Evolutionary conservation across 2,113 vertebrate species (phyloP).

Genomic region (Oceanites oceanicus): DNA sequence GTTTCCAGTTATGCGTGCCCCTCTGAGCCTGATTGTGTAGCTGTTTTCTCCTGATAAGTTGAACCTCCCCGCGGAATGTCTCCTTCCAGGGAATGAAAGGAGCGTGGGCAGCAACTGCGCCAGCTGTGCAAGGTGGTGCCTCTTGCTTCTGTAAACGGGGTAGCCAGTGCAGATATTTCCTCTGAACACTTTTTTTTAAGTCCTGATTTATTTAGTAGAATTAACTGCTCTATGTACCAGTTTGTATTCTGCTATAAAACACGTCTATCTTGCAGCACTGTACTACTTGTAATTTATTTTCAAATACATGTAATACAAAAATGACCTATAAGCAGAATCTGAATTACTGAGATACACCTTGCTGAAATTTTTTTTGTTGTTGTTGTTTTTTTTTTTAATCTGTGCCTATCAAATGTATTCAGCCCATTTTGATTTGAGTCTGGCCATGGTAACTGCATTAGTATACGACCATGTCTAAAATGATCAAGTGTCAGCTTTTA

Average conservation of each 20-base stretch:
- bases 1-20: background rate
- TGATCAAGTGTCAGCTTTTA: background rate
- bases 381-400: background rate
- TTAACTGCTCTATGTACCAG: background rate
- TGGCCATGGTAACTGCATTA: background rate
- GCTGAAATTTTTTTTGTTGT: too few relatives aligned
- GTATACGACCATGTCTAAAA: background rate
- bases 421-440: background rate
- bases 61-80: background rate
- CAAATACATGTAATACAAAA: background rate
- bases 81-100: background rate
- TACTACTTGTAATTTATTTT: background rate
- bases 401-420: background rate
- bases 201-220: background rate
- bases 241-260: background rate
- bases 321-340: background rate
- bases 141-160: background rate
- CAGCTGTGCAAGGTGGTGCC: background rate
- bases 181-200: background rate
- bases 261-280: background rate
- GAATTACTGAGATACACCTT: background rate
- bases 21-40: background rate
- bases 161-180: background rate
- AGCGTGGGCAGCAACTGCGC: fast-evolving
- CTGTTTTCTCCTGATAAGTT: background rate